Conservation (phyloP, 2,797 vertebrate species). For the Limosa lapponica region DNA sequence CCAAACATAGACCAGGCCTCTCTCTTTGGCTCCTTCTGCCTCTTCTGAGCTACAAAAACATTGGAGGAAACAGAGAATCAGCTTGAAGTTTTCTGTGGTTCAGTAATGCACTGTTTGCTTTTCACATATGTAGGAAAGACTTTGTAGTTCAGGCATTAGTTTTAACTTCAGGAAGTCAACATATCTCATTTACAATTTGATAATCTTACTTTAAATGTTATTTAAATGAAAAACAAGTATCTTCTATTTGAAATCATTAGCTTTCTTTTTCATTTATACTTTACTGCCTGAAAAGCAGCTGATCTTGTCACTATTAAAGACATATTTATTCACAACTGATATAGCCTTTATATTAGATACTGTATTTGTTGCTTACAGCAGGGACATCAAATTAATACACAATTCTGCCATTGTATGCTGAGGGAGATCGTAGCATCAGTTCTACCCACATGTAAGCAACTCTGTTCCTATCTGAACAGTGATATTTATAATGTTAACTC, state of each 20-base stretch:
- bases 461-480: neutral
- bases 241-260: neutral
- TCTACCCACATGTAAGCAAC: neutral
- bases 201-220: neutral
- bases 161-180: neutral
- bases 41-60: constrained; percentile 79
- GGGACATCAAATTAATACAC: neutral
- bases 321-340: neutral
- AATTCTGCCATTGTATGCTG: neutral
- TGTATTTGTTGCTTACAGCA: neutral
- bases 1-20: constrained; percentile 91
- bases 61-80: neutral
- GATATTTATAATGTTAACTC: neutral
- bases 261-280: neutral
- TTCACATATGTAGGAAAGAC: neutral
- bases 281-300: neutral
- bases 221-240: neutral
- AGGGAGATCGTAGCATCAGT: neutral
- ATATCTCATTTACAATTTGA: neutral
- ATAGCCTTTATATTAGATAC: neutral
- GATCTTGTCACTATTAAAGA: neutral
- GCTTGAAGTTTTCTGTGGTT: neutral
- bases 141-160: neutral
- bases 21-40: constrained; percentile 83
- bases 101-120: neutral